Percentiles rank a stretch among this genome's conserved stretches.
phyloP scores from a whole-genome alignment of 2,797 vertebrate species.

The Gambelia wislizenii region DNA sequence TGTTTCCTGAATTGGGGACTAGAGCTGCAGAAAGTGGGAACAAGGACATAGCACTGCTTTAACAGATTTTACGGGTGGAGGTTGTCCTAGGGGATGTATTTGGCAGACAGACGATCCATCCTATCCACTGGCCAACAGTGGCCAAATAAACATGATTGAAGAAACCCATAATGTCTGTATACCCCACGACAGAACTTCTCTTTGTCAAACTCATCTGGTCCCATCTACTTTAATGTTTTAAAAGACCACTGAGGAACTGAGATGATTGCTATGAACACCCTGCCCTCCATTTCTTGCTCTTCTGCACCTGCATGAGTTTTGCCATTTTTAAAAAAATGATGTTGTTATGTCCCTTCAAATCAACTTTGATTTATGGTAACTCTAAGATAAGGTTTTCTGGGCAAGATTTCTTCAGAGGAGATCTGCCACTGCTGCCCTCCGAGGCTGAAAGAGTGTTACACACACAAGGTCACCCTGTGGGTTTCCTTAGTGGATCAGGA shows the following conservation, averaged over 20 bases:
- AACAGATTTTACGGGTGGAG: fast-evolving
- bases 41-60: not conserved
- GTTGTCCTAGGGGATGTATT: not conserved
- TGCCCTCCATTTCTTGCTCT: not conserved
- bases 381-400: too few species aligned
- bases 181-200: not conserved
- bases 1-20: not conserved
- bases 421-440: too few species aligned
- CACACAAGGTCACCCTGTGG: too few species aligned
- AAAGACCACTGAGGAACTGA: too few species aligned
- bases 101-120: not conserved
- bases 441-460: too few species aligned
- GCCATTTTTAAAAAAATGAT: too few species aligned
- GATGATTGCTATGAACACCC: not conserved
- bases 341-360: too few species aligned
- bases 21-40: not conserved
- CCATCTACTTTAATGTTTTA: not conserved
- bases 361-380: too few species aligned
- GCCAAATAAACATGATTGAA: not conserved
- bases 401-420: too few species aligned
- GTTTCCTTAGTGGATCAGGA: too few species aligned
- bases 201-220: not conserved
- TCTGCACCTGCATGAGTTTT: not conserved
- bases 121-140: not conserved
- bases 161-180: not conserved